These are phyloP conservation scores for Mythimna loreyi DNA, from an alignment of 2,888 invertebrate species.

Conservation along the genomic window DNA sequence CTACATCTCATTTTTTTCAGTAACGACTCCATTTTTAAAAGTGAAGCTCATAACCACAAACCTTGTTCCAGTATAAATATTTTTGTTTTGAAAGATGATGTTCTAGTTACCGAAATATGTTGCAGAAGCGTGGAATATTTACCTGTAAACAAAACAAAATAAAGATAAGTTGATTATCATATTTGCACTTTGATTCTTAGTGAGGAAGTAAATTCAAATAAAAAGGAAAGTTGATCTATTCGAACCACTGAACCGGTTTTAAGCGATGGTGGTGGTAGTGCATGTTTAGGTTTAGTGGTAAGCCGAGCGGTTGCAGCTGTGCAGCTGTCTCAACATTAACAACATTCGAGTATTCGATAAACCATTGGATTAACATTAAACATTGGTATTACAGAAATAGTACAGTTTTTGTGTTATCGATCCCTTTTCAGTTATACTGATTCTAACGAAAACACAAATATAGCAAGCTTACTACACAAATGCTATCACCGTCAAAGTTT, in stretches of 20 bases:
- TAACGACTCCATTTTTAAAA: constrained; percentile 20
- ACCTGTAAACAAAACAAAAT: constrained; percentile 75
- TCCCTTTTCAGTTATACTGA: constrained; percentile 1
- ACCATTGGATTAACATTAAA: constrained; percentile 35
- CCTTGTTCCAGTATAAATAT: constrained; percentile 24
- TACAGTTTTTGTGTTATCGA: neutral
- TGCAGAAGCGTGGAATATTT: constrained; percentile 56
- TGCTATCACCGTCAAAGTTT: neutral
- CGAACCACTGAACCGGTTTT: constrained; percentile 59
- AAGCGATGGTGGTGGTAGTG: constrained; percentile 27
- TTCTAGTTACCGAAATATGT: constrained; percentile 41
- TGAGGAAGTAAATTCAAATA: constrained; percentile 49
- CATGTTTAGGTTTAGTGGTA: constrained; percentile 12
- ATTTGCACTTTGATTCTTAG: constrained; percentile 23
- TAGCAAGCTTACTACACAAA: neutral
- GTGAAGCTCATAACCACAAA: constrained; percentile 4
- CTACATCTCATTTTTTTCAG: constrained; percentile 15
- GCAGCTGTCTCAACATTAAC: constrained; percentile 45
- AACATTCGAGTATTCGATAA: constrained; percentile 25
- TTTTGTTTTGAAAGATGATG: constrained; percentile 13
- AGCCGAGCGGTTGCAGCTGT: constrained; percentile 30
- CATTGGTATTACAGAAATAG: constrained; percentile 16
- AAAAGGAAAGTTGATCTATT: constrained; percentile 70
- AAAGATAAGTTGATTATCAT: constrained; percentile 42
- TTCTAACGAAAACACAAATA: neutral